These are phyloP conservation scores for Acanthosepion pharaonis DNA, from an alignment of 2,888 invertebrate species.

Conservation along the genomic window DNA sequence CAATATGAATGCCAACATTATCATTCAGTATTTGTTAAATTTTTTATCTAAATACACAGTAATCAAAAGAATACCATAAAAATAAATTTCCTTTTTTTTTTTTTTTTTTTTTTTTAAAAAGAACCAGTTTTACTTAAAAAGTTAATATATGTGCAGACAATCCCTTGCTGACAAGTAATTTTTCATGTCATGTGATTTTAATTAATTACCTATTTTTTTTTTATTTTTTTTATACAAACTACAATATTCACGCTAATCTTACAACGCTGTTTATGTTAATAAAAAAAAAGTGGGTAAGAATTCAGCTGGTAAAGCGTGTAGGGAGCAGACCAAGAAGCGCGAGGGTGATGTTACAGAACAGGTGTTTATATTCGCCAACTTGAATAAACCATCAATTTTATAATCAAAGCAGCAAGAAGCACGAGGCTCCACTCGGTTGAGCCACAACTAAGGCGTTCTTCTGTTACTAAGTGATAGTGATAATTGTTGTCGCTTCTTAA, in stretches of 20 bases:
- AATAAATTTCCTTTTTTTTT: no score
- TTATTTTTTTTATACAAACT: no score
- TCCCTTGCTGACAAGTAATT: no score
- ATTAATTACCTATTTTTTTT: neutral
- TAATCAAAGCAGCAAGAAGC: neutral
- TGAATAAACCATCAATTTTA: conserved; percentile 8
- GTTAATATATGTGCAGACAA: no score
- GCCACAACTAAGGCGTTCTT: neutral
- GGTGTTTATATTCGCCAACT: conserved; percentile 3
- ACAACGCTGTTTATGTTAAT: no score
- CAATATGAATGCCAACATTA: no score
- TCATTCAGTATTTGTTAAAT: no score
- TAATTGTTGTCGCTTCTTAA: neutral
- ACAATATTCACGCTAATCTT: neutral
- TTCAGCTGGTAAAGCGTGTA: neutral
- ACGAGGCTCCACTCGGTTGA: neutral
- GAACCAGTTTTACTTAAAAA: no score
- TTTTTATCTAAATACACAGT: no score
- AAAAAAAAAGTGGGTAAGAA: neutral
- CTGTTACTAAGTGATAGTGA: neutral
- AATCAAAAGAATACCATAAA: no score
- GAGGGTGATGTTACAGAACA: conserved; percentile 4
- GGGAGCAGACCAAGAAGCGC: neutral
- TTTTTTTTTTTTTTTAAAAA: no score
- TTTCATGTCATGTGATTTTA: no score